Evolutionary conservation across 2,113 vertebrate genomes (phyloP).

Genomic region (Camelus bactrianus): DNA sequence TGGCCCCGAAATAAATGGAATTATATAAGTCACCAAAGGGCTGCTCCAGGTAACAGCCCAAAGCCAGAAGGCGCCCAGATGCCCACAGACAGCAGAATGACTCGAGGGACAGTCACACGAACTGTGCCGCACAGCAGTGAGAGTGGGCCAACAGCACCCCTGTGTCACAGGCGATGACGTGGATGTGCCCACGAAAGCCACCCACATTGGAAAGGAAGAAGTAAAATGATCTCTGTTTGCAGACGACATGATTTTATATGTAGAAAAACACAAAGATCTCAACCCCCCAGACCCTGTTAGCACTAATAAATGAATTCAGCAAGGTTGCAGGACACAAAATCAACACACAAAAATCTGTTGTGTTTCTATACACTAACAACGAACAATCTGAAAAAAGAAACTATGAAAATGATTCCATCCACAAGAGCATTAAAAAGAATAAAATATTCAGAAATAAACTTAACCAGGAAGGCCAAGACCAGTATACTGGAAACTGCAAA

Average conservation of each 20-base stretch:
- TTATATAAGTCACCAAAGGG: background rate
- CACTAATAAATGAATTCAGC: background rate
- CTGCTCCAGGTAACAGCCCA: background rate
- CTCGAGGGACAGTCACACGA: background rate
- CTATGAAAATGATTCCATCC: background rate
- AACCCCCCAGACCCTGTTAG: background rate
- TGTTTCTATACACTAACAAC: background rate
- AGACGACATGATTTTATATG: too few relatives aligned
- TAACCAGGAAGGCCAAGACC: background rate
- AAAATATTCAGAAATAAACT: background rate
- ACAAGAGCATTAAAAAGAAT: background rate
- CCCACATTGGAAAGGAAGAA: background rate
- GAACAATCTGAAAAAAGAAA: background rate
- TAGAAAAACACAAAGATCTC: background rate
- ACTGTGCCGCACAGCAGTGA: fast-evolving
- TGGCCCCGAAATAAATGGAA: background rate
- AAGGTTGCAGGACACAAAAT: background rate
- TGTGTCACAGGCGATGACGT: fast-evolving
- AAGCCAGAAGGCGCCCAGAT: fast-evolving
- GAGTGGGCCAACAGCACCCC: background rate
- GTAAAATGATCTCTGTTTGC: background rate
- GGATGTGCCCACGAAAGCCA: background rate
- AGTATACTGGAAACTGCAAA: background rate
- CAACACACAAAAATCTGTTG: background rate
- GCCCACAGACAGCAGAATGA: background rate